These are phyloP conservation scores for Eira barbara DNA, from an alignment of 2,113 vertebrate genomes.

Conservation along the genomic window DNA sequence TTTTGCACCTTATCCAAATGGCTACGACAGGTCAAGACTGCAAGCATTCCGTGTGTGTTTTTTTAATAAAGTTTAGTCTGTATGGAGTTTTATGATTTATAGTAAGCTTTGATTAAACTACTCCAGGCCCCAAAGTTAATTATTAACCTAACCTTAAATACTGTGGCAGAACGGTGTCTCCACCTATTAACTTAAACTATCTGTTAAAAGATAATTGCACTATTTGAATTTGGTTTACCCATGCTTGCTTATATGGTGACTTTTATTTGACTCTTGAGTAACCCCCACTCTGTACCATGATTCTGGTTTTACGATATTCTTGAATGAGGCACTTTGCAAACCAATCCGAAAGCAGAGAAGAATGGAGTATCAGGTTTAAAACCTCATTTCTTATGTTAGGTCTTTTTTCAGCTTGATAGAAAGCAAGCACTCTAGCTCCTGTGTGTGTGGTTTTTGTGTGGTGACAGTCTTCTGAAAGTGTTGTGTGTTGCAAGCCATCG, in stretches of 20 bases:
- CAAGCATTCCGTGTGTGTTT: neutral
- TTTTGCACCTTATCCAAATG: neutral
- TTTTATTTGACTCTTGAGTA: conserved; percentile 44
- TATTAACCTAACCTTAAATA: conserved; percentile 76
- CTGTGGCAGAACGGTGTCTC: conserved; percentile 66
- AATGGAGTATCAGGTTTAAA: neutral
- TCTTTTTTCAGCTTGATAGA: neutral
- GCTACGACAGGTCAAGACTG: conserved; percentile 16
- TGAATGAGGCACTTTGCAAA: neutral
- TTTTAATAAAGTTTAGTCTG: conserved; percentile 13
- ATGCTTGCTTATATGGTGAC: conserved; percentile 54
- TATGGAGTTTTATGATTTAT: conserved; percentile 42
- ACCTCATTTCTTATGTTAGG: neutral
- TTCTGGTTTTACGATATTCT: conserved; percentile 45
- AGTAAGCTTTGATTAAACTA: conserved; percentile 61
- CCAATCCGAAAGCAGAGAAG: neutral
- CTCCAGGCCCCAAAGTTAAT: conserved; percentile 64
- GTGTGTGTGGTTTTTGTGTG: neutral
- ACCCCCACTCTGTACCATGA: neutral
- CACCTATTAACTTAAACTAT: conserved; percentile 65
- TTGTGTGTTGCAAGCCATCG: neutral
- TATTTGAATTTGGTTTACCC: conserved; percentile 53
- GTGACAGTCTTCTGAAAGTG: neutral
- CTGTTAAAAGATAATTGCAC: conserved; percentile 68
- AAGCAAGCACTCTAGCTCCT: neutral